Conservation (phyloP, 2,888 invertebrate genomes). For the Epistrophella euchroma region DNA sequence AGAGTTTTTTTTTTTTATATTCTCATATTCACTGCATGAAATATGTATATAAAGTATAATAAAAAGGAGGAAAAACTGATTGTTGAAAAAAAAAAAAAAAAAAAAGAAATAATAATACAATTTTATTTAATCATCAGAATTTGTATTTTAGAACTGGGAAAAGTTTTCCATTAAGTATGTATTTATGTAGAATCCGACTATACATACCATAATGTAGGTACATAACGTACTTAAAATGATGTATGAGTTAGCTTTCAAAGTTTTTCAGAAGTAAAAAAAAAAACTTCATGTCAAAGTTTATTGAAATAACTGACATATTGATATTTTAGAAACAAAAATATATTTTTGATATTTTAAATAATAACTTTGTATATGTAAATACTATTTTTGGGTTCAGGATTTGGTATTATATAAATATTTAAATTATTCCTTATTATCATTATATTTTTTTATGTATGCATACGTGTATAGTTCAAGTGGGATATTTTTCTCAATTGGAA, state of each 20-base stretch:
- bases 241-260: conserved; percentile 2
- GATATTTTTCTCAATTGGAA: too few relatives aligned
- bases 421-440: too few relatives aligned
- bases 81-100: neutral
- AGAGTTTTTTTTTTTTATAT: neutral
- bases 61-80: neutral
- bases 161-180: neutral
- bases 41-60: neutral
- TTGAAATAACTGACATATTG: conserved; percentile 19
- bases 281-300: conserved; percentile 11
- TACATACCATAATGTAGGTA: neutral
- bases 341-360: conserved; percentile 3
- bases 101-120: neutral
- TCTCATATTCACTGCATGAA: neutral
- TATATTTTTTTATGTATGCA: too few relatives aligned
- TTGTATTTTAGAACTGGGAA: neutral
- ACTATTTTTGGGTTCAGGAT: too few relatives aligned
- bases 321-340: neutral
- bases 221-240: neutral
- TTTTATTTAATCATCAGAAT: conserved; percentile 4
- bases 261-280: neutral
- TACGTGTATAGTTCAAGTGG: too few relatives aligned
- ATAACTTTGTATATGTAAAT: neutral
- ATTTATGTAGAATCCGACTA: neutral
- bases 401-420: too few relatives aligned